Percentiles rank a stretch among this genome's conserved stretches.
phyloP scores from a whole-genome alignment of 2,888 invertebrate genomes.

The Cyclophora punctaria region DNA sequence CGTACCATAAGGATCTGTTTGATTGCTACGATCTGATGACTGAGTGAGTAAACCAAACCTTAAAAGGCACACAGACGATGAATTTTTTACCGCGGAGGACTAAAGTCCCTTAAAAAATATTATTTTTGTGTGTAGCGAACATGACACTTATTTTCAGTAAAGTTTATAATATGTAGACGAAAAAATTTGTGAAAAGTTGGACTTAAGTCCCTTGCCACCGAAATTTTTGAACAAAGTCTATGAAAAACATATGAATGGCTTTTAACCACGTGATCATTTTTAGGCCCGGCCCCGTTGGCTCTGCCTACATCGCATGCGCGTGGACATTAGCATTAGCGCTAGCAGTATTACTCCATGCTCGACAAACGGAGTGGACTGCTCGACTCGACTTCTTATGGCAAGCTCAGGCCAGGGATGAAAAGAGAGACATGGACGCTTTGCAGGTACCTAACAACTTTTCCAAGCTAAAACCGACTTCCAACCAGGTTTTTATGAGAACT shows the following conservation, averaged over 20 bases:
- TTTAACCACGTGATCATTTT: not conserved
- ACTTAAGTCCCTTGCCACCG: too few species aligned
- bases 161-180: too few species aligned
- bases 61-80: not conserved
- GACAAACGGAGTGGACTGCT: slow-evolving; percentile 93
- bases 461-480: too few species aligned
- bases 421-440: slow-evolving; percentile 93
- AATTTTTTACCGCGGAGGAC: too few species aligned
- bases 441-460: slow-evolving; percentile 47
- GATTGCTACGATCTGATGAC: slow-evolving; percentile 86
- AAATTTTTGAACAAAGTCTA: too few species aligned
- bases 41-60: slow-evolving; percentile 70
- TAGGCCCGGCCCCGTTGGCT: slow-evolving; percentile 75
- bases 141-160: too few species aligned
- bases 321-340: slow-evolving; percentile 88
- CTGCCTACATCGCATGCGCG: slow-evolving; percentile 84
- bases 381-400: slow-evolving; percentile 89
- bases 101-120: too few species aligned
- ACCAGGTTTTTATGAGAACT: too few species aligned
- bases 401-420: slow-evolving; percentile 91
- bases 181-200: too few species aligned
- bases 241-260: too few species aligned
- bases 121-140: too few species aligned
- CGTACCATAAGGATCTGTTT: slow-evolving; percentile 87
- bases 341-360: slow-evolving; percentile 88